Evolutionary conservation across 1,140 invertebrate species (phyloP), one percentile per base, ranked within the genome.

Genomic region (Anagrus nilaparvatae): DNA sequence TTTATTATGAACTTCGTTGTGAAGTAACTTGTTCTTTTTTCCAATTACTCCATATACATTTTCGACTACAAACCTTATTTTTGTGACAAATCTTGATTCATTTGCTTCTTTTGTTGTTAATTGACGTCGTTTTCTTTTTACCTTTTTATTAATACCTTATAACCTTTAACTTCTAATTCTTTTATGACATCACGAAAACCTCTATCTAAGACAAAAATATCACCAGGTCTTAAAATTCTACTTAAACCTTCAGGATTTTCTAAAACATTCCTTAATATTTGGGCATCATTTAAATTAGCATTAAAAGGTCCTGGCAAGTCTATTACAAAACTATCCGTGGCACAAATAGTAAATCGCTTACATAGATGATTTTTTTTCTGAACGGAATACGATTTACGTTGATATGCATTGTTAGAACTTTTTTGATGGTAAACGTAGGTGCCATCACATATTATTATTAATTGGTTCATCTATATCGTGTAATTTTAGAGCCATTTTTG

Each of bases 61-160:
- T 51, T 63, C 57, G 12, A 63, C 54, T 5, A 53, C 52, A 54
- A 54, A 62, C 29, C 57, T 45, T 27, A 56, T 34, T n/a, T n/a
- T n/a, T n/a, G n/a, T n/a, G n/a, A n/a, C n/a, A n/a, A n/a, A 30
- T 55, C 31, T 52, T 55, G 58, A 59, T 23, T 49, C 29, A 38
- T 60, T 60, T 13, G 52, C 50, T 47, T 58, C 52, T 37, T 48
- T 43, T 16, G 47, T 45, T 8, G 50, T 43, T 21, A 59, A 43
- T 38, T 61, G 54, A 8, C 27, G 39, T 24, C 47, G 29, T 47
- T 51, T 51, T 20, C 42, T 46, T 43, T 60, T 52, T 14, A 46
- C 23, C 42, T 45, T 25, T 56, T 56, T 55, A 58, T 60, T 25
- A 51, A 27, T 12, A 53, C 46, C 40, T 41, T 34, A 23, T 46